These are phyloP conservation scores for Diplodus puntazzo DNA, from an alignment of 2,797 vertebrate genomes.

Conservation along the genomic window DNA sequence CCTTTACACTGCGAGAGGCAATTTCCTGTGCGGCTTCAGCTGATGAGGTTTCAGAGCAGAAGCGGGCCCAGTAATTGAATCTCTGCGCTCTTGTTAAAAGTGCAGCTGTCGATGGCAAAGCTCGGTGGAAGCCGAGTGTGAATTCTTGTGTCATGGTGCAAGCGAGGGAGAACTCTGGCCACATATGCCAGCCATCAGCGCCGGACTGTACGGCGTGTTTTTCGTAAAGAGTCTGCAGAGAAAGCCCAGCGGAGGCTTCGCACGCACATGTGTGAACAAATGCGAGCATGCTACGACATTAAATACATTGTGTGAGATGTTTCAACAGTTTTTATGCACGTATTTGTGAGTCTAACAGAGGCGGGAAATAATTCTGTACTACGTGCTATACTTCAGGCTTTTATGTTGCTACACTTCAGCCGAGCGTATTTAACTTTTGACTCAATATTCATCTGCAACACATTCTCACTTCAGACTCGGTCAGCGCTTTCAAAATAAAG, in stretches of 20 bases:
- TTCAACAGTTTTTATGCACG: not conserved
- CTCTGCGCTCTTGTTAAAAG: constrained; percentile 85
- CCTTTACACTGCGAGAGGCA: constrained; percentile 71
- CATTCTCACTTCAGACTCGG: too few species aligned
- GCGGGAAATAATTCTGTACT: not conserved
- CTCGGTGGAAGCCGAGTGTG: constrained; percentile 78
- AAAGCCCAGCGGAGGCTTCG: constrained; percentile 58
- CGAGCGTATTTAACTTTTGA: not conserved
- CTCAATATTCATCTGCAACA: not conserved
- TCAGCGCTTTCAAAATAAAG: too few species aligned
- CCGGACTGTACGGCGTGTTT: constrained; percentile 56
- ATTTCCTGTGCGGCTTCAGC: constrained; percentile 77
- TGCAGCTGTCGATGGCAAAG: constrained; percentile 80
- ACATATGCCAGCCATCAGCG: constrained; percentile 82
- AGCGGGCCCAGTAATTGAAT: constrained; percentile 83
- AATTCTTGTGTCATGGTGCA: constrained; percentile 87
- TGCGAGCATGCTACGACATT: constrained; percentile 27
- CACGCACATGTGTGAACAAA: constrained; percentile 68
- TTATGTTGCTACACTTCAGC: not conserved
- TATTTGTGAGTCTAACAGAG: not conserved
- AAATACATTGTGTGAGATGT: constrained; percentile 26
- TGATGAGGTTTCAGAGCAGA: constrained; percentile 67
- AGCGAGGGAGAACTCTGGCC: constrained; percentile 72
- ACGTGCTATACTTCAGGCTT: not conserved
- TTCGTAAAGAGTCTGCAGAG: constrained; percentile 70